A percentile compares a stretch with the other conserved stretches of the same genome.
phyloP scores from a whole-genome alignment of 2,113 vertebrate genomes.

The Epinephelus moara region DNA sequence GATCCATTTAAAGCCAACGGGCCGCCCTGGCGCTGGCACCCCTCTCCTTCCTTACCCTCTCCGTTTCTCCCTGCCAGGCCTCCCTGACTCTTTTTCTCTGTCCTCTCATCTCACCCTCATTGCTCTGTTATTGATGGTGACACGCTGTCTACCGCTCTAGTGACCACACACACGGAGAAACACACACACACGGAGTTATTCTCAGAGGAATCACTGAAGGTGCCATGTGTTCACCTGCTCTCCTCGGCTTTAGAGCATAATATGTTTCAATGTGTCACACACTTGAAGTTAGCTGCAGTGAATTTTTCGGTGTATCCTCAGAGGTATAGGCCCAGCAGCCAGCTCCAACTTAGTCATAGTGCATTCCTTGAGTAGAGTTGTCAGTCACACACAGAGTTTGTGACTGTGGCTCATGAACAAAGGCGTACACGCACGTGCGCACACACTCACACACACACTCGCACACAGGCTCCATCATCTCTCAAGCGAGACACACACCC shows the following conservation, averaged over 20 bases:
- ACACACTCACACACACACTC: background rate
- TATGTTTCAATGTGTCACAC: conserved; percentile 58
- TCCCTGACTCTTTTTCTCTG: conserved; percentile 68
- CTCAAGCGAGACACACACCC: conserved; percentile 53
- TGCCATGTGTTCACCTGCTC: conserved; percentile 58
- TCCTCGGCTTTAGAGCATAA: conserved; percentile 38
- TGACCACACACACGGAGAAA: conserved; percentile 60
- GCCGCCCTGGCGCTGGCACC: conserved; percentile 77
- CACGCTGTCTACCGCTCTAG: conserved; percentile 76
- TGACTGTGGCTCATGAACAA: conserved; percentile 61
- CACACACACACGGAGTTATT: conserved; percentile 26
- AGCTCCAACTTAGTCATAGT: conserved; percentile 53
- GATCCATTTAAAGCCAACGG: conserved; percentile 81
- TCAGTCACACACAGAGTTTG: conserved; percentile 67
- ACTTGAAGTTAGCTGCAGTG: conserved; percentile 54
- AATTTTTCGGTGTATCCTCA: conserved; percentile 30
- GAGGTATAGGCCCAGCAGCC: conserved; percentile 58
- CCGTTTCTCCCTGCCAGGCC: conserved; percentile 69
- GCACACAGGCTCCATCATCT: conserved; percentile 14
- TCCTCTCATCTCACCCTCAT: conserved; percentile 79
- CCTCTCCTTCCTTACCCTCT: conserved; percentile 68
- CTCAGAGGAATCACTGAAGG: conserved; percentile 20
- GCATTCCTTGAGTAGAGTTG: conserved; percentile 57
- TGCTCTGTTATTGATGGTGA: conserved; percentile 83
- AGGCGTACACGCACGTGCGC: conserved; percentile 27